Percentiles rank a stretch among this genome's conserved stretches.
These are phyloP conservation scores for Dromius quadrimaculatus DNA, from an alignment of 2,888 invertebrate species.

Conservation along the genomic window DNA sequence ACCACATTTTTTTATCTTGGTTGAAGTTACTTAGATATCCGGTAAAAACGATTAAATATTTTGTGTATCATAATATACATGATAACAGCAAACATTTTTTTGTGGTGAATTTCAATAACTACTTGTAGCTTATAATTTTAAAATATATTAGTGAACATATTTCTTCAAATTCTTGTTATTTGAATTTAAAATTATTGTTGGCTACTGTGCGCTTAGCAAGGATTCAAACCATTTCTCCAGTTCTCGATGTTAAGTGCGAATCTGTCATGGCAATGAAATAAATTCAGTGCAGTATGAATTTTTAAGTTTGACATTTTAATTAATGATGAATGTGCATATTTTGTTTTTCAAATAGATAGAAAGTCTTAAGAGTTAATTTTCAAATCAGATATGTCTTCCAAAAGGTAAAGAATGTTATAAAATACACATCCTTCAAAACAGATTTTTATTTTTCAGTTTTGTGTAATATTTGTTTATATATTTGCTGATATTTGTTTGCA, in stretches of 20 bases:
- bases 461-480: conserved; percentile 27
- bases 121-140: background rate
- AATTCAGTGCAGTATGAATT: conserved; percentile 35
- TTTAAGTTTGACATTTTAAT: conserved; percentile 49
- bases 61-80: conserved; percentile 8
- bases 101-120: no score
- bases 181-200: background rate
- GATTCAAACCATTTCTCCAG: conserved; percentile 38
- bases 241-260: conserved; percentile 15
- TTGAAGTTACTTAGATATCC: conserved; percentile 23
- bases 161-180: background rate
- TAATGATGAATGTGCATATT: conserved; percentile 49
- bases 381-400: conserved; percentile 63
- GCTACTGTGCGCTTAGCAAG: conserved; percentile 10
- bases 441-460: conserved; percentile 18
- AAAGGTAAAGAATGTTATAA: conserved; percentile 60
- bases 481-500: conserved; percentile 15
- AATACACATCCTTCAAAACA: conserved; percentile 22
- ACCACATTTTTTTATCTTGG: conserved; percentile 27
- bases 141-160: background rate
- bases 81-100: conserved; percentile 22
- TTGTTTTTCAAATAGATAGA: conserved; percentile 44
- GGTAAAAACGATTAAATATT: conserved; percentile 11
- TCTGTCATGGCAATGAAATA: conserved; percentile 41
- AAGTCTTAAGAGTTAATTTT: conserved; percentile 40